Base-by-base conservation (phyloP, 2,113 vertebrate species). In the Tragulus kanchil region DNA sequence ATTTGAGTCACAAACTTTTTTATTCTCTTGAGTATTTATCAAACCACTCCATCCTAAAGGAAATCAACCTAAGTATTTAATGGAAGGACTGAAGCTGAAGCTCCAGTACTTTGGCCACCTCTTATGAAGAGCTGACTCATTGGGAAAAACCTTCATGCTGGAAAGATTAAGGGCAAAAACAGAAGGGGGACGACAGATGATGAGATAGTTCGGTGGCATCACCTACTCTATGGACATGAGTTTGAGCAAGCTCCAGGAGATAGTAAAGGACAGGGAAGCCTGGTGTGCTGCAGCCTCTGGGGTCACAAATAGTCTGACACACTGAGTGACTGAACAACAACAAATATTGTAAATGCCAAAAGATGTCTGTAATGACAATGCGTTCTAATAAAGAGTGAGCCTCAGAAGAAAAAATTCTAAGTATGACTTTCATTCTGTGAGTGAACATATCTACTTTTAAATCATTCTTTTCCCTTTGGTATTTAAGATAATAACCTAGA, bases 361-460 rank as follows among this genome's bases (percentile, higher is more conserved):
- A n/a, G n/a, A n/a, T n/a, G n/a, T n/a, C n/a, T n/a, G n/a, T n/a
- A n/a, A n/a, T n/a, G n/a, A n/a, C n/a, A n/a, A n/a, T n/a, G 19
- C 6, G 67, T 73, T 96, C 54, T 90, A 8, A 54, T 64, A 54
- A 54, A 88, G 28, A 79, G 25, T 28, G 73, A 36, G 19, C 28
- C 92, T 88, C 79, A 56, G 45, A 61, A 77, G 31, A 91, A 93
- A 89, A 93, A 73, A 23, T 31, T 59, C 89, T 31, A 77, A 85
- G 69, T 42, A 36, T 82, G 36, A 10, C 48, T 91, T 61, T 79
- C 26, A 73, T 56, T 48, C 26, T 85, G 7, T 89, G 56, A 92
- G 77, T 84, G 36, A 84, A 86, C 13, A n/a, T 75, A 61, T 14
- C 67, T 82, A 14, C 54, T 75, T 91, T 90, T 71, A 59, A 36